phyloP scores from a whole-genome alignment of 2,797 vertebrate genomes.

The Gadopsis marmoratus region DNA sequence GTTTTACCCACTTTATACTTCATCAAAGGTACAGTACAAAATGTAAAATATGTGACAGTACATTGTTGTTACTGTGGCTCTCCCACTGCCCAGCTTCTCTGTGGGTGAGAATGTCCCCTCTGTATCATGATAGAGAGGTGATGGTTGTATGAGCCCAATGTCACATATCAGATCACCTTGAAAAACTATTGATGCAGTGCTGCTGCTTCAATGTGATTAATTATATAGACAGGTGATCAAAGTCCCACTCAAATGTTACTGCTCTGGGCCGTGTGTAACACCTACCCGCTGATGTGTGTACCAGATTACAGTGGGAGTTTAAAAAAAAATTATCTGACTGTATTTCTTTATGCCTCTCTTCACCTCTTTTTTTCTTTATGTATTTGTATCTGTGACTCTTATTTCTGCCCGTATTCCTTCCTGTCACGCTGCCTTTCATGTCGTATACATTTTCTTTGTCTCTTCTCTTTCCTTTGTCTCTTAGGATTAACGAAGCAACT shows the following conservation, averaged over 20 bases:
- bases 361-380: neutral
- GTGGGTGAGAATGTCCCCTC: constrained; percentile 20
- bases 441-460: neutral
- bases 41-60: neutral
- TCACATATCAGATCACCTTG: constrained; percentile 62
- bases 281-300: constrained; percentile 22
- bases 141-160: constrained; percentile 45
- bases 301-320: constrained; percentile 14
- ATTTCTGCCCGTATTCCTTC: neutral
- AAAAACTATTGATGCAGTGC: constrained; percentile 37
- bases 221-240: constrained; percentile 51
- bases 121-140: constrained; percentile 46
- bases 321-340: neutral
- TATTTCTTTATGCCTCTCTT: neutral
- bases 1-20: constrained; percentile 26
- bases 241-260: constrained; percentile 62
- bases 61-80: constrained; percentile 24
- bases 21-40: constrained; percentile 12
- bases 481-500: constrained; percentile 87
- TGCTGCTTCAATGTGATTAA: constrained; percentile 54
- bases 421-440: neutral
- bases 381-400: neutral
- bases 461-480: constrained; percentile 7
- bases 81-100: neutral
- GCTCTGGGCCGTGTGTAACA: constrained; percentile 53